Base-by-base conservation (phyloP, 1,140 invertebrate species). In the Trinorchestia longiramus region DNA sequence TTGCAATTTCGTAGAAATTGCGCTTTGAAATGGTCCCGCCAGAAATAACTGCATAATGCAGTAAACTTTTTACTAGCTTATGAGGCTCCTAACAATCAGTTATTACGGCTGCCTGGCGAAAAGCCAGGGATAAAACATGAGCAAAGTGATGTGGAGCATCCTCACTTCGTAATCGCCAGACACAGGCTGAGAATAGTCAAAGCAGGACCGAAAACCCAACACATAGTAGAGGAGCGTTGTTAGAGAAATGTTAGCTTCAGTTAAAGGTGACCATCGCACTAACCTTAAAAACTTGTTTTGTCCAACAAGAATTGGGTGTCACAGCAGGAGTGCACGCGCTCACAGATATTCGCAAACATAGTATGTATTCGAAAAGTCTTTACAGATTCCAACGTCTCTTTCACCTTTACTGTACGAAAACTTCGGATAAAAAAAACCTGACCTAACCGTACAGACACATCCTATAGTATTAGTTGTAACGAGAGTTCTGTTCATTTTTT, bases 41-140 rank as follows among this genome's bases (percentile, higher is more conserved):
- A 42, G 88, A 90, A 90, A 90, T 90, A 90, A 90, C 88, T 43
- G 88, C 43, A 43, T 90, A 90, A 90, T 90, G 88, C 88, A 90
- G 88, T 90, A 90, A 90, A 90, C 88, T 90, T 90, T 90, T 77
- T 90, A 90, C 41, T 43, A 36, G 88, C 88, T 90, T 43, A 90
- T 90, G 88, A 90, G 41, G n/a, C 88, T 90, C 88, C 88, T 90
- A 90, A 90, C 88, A 90, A 90, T 90, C 88, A 90, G 88, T 90
- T 90, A 90, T 90, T 90, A 90, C 88, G 88, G 62, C 23, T 11
- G 88, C 88, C 88, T 77, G 43, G 88, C 88, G 43, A 36, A 90
- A 90, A 90, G 88, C 88, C 43, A 41, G 43, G 11, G 41, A 43
- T 43, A 90, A 90, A 87, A 90, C 43, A 90, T 42, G n/a, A 43